A percentile compares a stretch with the other conserved stretches of the same genome.
Conservation (phyloP, 2,113 vertebrate genomes). For the Regulus satrapa region DNA sequence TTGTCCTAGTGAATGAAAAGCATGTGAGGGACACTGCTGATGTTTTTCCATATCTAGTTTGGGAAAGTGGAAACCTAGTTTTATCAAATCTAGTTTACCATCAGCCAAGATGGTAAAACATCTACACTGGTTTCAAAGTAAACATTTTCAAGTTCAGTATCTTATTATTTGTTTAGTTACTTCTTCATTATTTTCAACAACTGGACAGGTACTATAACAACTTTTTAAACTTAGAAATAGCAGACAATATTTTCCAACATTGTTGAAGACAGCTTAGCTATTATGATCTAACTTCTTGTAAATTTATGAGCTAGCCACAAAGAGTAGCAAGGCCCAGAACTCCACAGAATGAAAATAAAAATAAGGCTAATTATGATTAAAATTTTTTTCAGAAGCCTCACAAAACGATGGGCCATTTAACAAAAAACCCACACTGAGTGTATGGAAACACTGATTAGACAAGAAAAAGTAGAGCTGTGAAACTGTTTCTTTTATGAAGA, state of each 20-base stretch:
- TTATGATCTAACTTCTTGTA: background rate
- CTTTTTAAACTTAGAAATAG: background rate
- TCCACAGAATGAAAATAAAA: background rate
- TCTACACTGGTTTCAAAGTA: background rate
- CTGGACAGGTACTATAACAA: background rate
- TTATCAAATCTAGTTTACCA: background rate
- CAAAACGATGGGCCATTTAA: background rate
- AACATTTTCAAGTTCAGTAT: background rate
- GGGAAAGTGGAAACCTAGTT: background rate
- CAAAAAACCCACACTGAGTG: background rate
- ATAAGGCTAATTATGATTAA: background rate
- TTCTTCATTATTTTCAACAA: background rate
- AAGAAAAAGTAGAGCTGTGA: background rate
- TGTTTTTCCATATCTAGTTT: background rate
- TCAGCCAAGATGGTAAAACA: background rate
- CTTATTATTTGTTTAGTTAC: background rate
- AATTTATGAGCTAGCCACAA: background rate
- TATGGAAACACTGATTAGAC: background rate
- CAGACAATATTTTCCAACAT: background rate
- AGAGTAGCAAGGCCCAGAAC: background rate
- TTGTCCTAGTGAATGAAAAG: background rate
- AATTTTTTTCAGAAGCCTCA: background rate
- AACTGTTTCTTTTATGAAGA: background rate
- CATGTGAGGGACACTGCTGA: background rate
- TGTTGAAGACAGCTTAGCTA: background rate